These are phyloP conservation scores for Drosophila equinoxialis DNA, from an alignment of 1,140 invertebrate genomes.

Conservation along the genomic window DNA sequence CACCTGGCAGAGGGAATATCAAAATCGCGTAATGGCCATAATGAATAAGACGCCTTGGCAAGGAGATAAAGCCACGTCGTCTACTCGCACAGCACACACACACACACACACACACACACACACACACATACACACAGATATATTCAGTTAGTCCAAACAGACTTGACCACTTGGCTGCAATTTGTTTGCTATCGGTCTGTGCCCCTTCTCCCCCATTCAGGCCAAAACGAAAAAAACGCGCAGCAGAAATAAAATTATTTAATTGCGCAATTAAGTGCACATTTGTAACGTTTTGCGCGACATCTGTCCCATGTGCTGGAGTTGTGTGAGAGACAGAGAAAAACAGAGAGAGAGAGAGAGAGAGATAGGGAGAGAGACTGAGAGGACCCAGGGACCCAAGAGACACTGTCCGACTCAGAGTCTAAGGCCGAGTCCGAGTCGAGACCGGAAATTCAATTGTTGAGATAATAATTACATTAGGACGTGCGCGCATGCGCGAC, in stretches of 20 bases:
- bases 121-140: not conserved
- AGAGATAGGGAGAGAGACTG: not conserved
- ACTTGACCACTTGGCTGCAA: conserved; percentile 60
- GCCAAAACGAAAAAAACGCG: conserved; percentile 36
- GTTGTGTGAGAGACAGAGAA: not conserved
- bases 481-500: conserved; percentile 81
- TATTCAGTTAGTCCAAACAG: conserved; percentile 14
- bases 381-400: conserved; percentile 4
- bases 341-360: conserved; percentile 14
- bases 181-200: conserved; percentile 63
- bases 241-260: conserved; percentile 79
- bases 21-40: conserved; percentile 55
- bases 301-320: conserved; percentile 73
- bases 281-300: conserved; percentile 82
- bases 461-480: conserved; percentile 83
- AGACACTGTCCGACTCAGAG: conserved; percentile 27
- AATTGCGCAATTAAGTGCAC: conserved; percentile 82
- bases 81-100: too few species aligned
- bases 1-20: conserved; percentile 34
- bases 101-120: conserved; percentile 6
- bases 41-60: conserved; percentile 66
- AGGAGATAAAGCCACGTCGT: conserved; percentile 48
- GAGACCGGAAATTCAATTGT: conserved; percentile 82
- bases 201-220: conserved; percentile 5
- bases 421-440: conserved; percentile 15